phyloP scores from a whole-genome alignment of 2,113 vertebrate species.

The Forbesichthys papilliferus region DNA sequence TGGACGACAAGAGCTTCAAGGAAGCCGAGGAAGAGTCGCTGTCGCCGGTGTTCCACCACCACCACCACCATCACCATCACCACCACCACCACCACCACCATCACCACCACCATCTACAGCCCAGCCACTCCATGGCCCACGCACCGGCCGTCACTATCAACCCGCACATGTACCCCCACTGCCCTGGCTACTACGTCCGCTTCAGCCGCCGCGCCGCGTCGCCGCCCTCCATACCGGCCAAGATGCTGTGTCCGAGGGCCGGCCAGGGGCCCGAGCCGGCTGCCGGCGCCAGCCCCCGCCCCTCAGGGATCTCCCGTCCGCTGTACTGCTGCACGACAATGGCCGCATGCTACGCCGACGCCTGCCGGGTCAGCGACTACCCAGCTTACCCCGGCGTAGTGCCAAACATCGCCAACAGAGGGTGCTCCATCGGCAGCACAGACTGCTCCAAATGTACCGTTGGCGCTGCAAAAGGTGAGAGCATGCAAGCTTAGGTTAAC shows the following conservation, averaged over 20 bases:
- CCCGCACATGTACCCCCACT: conserved; percentile 81
- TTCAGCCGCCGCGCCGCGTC: conserved; percentile 71
- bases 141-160: conserved; percentile 68
- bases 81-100: conserved; percentile 14
- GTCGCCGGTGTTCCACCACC: conserved; percentile 82
- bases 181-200: conserved; percentile 82
- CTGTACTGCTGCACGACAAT: conserved; percentile 88
- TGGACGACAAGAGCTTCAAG: conserved; percentile 79
- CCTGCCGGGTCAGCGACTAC: conserved; percentile 80
- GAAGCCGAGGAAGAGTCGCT: conserved; percentile 66
- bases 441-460: conserved; percentile 82
- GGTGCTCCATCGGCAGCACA: conserved; percentile 74
- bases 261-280: conserved; percentile 82
- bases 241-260: conserved; percentile 69
- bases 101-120: conserved; percentile 71
- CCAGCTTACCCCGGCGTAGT: conserved; percentile 80
- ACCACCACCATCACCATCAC: conserved; percentile 25
- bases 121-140: conserved; percentile 58
- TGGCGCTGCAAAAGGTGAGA: conserved; percentile 88
- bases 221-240: conserved; percentile 80
- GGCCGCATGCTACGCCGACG: conserved; percentile 83
- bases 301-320: conserved; percentile 84
- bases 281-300: conserved; percentile 77
- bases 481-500: conserved; percentile 5
- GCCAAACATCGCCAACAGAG: conserved; percentile 79